Conservation (phyloP, 2,888 invertebrate species). For the Leptopilina syphax region DNA sequence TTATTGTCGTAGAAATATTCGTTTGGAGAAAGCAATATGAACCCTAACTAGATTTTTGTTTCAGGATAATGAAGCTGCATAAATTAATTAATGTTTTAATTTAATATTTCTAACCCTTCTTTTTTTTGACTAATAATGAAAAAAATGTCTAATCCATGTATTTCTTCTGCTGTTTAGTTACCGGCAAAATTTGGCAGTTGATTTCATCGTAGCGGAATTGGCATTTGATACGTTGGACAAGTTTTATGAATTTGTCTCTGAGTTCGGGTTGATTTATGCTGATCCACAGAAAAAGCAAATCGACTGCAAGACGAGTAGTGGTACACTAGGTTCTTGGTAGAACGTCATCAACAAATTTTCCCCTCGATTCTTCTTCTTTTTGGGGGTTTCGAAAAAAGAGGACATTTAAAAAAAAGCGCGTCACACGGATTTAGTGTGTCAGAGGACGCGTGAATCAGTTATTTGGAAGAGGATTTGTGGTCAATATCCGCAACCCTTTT, state of each 20-base stretch:
- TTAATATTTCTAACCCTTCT: constrained; percentile 44
- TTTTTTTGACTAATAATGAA: constrained; percentile 33
- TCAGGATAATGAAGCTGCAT: constrained; percentile 66
- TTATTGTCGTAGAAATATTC: no score
- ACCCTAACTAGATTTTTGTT: constrained; percentile 69
- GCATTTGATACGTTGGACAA: constrained; percentile 91
- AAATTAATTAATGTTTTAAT: constrained; percentile 38
- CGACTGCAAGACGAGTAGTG: constrained; percentile 92
- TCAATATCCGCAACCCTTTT: constrained; percentile 26
- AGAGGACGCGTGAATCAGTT: constrained; percentile 55
- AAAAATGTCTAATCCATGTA: constrained; percentile 75
- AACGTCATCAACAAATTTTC: constrained; percentile 54
- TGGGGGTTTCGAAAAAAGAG: constrained; percentile 50
- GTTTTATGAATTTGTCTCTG: constrained; percentile 92
- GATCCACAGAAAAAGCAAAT: constrained; percentile 85
- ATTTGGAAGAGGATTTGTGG: constrained; percentile 59
- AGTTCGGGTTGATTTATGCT: constrained; percentile 86
- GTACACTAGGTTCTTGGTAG: constrained; percentile 75
- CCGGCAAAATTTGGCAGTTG: constrained; percentile 93
- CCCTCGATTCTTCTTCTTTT: constrained; percentile 43
- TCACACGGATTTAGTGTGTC: constrained; percentile 23
- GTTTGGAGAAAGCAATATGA: constrained; percentile 46
- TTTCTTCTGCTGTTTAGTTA: constrained; percentile 86
- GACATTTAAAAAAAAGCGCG: constrained; percentile 39
- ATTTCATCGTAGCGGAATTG: constrained; percentile 91